A percentile compares a stretch with the other conserved stretches of the same genome.
Conservation (phyloP, 2,888 invertebrate genomes). For the Philonicus albiceps region DNA sequence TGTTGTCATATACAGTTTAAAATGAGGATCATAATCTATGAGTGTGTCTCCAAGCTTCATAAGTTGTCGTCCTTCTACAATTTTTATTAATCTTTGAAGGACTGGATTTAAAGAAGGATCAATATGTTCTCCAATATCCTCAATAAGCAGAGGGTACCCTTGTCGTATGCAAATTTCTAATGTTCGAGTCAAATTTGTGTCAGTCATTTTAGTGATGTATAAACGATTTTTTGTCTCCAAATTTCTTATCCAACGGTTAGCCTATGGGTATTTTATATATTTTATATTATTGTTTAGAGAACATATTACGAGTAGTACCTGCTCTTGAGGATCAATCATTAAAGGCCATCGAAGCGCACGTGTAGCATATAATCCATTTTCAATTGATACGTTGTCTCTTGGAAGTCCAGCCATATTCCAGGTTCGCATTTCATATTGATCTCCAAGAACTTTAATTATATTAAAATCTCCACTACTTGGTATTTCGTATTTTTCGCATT, state of each 20-base stretch:
- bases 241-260: slow-evolving; percentile 90
- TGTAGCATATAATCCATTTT: slow-evolving; percentile 91
- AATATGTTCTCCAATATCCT: slow-evolving; percentile 86
- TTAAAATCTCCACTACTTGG: slow-evolving; percentile 76
- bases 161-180: slow-evolving; percentile 81
- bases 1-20: slow-evolving; percentile 89
- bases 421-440: slow-evolving; percentile 84
- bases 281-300: slow-evolving; percentile 5
- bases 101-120: slow-evolving; percentile 89
- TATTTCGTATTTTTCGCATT: slow-evolving; percentile 72
- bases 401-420: slow-evolving; percentile 93
- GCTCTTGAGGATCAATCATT: slow-evolving; percentile 95
- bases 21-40: slow-evolving; percentile 88
- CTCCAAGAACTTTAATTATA: slow-evolving; percentile 76
- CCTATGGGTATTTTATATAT: slow-evolving; percentile 64
- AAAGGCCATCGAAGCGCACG: slow-evolving; percentile 85
- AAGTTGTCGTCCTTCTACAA: slow-evolving; percentile 78
- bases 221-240: slow-evolving; percentile 82
- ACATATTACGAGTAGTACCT: slow-evolving; percentile 65
- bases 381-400: slow-evolving; percentile 85
- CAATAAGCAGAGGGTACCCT: slow-evolving; percentile 85
- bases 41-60: slow-evolving; percentile 86
- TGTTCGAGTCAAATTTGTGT: slow-evolving; percentile 75
- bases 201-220: slow-evolving; percentile 80
- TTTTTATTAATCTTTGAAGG: slow-evolving; percentile 78